Conservation (phyloP, 2,888 invertebrate species). For the Caenorhabditis sp. region DNA sequence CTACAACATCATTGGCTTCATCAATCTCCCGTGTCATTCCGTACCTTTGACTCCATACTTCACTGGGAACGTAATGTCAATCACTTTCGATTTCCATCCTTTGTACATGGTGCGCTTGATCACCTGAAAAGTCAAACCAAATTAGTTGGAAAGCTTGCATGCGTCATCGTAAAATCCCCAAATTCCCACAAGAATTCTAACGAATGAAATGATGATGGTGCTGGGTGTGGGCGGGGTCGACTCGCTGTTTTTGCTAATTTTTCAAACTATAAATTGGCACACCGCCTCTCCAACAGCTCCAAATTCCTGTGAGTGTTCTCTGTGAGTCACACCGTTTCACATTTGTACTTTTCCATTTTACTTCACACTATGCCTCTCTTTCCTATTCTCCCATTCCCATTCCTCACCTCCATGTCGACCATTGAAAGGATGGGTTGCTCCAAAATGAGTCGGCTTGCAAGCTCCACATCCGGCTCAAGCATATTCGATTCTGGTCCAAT, state of each 20-base stretch:
- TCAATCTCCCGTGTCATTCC: slow-evolving; percentile 2
- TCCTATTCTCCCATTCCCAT: neutral
- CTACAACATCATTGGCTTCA: slow-evolving; percentile 20
- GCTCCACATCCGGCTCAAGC: slow-evolving; percentile 90
- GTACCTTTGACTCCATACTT: slow-evolving; percentile 86
- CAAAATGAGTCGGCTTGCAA: slow-evolving; percentile 93
- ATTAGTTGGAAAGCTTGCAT: neutral
- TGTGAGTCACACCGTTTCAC: slow-evolving; percentile 5
- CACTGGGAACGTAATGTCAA: slow-evolving; percentile 93
- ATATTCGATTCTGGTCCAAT: slow-evolving; percentile 94
- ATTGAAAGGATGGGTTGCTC: slow-evolving; percentile 95
- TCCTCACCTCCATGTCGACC: slow-evolving; percentile 89
- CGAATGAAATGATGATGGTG: slow-evolving; percentile 11
- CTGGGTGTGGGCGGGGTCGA: slow-evolving; percentile 1
- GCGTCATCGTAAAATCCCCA: slow-evolving; percentile 28
- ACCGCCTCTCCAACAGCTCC: neutral
- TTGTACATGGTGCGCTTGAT: slow-evolving; percentile 90
- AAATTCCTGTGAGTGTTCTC: slow-evolving; percentile 5
- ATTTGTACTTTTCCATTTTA: neutral
- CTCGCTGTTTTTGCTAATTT: slow-evolving; percentile 21
- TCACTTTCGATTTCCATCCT: slow-evolving; percentile 91
- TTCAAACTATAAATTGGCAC: slow-evolving; percentile 34
- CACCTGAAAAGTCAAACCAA: slow-evolving; percentile 69
- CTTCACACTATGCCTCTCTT: neutral
- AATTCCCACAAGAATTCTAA: slow-evolving; percentile 39